Evolutionary conservation across 2,113 vertebrate species (phyloP).

Genomic region (Telmatochromis bifrenatus): DNA sequence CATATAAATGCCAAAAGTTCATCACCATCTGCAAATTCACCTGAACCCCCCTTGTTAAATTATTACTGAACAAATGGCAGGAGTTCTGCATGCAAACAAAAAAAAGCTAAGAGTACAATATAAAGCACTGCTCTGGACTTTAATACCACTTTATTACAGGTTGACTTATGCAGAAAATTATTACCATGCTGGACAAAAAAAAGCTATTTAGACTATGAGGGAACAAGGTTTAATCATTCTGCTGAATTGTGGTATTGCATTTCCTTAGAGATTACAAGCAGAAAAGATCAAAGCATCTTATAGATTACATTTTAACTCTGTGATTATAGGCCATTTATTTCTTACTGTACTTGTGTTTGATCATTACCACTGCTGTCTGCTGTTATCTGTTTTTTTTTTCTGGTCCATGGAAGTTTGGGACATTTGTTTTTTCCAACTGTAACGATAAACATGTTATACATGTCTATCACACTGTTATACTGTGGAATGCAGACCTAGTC

Average conservation of each 20-base stretch:
- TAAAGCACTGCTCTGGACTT: not conserved
- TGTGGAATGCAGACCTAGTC: conserved; percentile 7
- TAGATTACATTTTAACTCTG: not conserved
- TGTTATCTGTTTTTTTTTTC: not conserved
- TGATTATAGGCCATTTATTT: not conserved
- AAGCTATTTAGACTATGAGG: not conserved
- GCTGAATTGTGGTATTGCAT: not conserved
- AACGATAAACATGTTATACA: not conserved
- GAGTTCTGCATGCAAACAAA: not conserved
- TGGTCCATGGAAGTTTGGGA: not conserved
- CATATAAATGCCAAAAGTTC: not conserved
- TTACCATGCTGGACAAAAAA: not conserved
- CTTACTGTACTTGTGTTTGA: not conserved
- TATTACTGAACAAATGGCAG: not conserved
- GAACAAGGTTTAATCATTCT: not conserved
- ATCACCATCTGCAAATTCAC: not conserved
- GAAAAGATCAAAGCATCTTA: not conserved
- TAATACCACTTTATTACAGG: not conserved
- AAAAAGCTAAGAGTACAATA: not conserved
- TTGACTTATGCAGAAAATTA: not conserved
- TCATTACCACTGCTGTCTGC: not conserved
- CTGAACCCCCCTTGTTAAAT: not conserved
- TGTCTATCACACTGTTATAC: not conserved
- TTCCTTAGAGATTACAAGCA: not conserved
- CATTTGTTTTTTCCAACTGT: not conserved